Evolutionary conservation across 2,797 vertebrate species (phyloP).

Genomic region (Erpetoichthys calabaricus): DNA sequence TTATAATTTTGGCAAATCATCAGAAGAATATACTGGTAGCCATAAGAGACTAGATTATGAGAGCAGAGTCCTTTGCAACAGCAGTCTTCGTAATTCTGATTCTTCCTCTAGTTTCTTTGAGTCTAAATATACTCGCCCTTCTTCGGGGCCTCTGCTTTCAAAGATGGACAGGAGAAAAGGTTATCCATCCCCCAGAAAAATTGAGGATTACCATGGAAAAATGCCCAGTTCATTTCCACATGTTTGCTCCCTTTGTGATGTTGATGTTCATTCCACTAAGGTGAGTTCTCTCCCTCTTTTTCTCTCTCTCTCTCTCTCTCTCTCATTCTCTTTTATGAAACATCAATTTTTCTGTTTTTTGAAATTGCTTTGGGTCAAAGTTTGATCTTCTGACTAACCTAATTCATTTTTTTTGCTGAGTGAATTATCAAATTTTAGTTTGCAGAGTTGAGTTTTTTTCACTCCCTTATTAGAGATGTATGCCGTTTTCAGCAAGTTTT

Average conservation of each 20-base stretch:
- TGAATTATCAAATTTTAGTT: too few relatives aligned
- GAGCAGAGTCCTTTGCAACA: constrained; percentile 9
- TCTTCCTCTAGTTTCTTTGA: constrained; percentile 13
- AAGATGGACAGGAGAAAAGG: constrained; percentile 1
- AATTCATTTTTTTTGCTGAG: too few relatives aligned
- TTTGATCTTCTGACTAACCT: too few relatives aligned
- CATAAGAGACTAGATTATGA: constrained; percentile 8
- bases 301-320: too few relatives aligned
- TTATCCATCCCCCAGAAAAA: constrained; percentile 8
- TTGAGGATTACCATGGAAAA: constrained; percentile 15
- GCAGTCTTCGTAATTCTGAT: constrained; percentile 14
- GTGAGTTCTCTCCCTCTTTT: too few relatives aligned
- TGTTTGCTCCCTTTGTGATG: constrained; percentile 15
- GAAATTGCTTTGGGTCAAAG: too few relatives aligned
- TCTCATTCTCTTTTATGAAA: too few relatives aligned
- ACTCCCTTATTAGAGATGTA: too few relatives aligned
- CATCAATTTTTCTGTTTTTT: too few relatives aligned
- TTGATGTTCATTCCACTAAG: constrained; percentile 10
- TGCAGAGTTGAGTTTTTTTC: too few relatives aligned
- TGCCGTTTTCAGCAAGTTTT: too few relatives aligned
- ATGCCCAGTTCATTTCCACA: constrained; percentile 13
- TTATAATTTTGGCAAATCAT: constrained; percentile 9
- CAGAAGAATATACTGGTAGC: constrained; percentile 14
- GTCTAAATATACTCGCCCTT: not conserved
- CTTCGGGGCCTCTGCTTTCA: constrained; percentile 11